Evolutionary conservation across 2,113 vertebrate species (phyloP).

Genomic region (Phocoena sinus): DNA sequence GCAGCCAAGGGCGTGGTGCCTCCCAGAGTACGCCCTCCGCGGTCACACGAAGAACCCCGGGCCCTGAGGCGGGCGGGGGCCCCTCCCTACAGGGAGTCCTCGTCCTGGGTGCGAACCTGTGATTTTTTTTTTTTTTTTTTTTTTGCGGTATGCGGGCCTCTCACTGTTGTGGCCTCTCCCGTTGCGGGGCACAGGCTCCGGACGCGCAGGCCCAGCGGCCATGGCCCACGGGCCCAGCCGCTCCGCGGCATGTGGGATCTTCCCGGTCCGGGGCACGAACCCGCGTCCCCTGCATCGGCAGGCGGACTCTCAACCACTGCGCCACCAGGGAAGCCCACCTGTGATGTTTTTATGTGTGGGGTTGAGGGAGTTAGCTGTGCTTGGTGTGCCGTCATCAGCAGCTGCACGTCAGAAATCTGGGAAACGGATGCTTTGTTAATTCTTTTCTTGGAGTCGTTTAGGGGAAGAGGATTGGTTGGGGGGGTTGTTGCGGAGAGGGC

Average conservation of each 20-base stretch:
- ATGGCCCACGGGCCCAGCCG: no score
- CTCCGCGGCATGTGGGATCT: no score
- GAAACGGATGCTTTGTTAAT: slow-evolving; percentile 59
- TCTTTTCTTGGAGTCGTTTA: background rate
- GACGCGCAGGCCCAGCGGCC: no score
- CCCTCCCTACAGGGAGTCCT: background rate
- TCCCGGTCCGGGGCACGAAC: no score
- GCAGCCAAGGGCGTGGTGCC: background rate
- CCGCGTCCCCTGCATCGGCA: no score
- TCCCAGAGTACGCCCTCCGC: no score
- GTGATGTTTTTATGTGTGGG: slow-evolving; percentile 8
- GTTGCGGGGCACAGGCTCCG: no score
- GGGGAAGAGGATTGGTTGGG: background rate
- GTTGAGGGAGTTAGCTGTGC: slow-evolving; percentile 52
- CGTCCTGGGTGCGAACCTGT: background rate
- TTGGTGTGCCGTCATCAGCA: slow-evolving; percentile 41
- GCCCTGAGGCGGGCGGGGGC: background rate
- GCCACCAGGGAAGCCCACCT: no score
- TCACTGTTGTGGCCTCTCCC: no score
- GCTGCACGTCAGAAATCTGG: slow-evolving; percentile 64
- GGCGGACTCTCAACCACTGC: no score
- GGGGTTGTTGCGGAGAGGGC: background rate
- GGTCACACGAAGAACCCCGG: background rate
- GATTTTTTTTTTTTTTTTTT: no score
- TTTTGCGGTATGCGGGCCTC: no score